phyloP scores from a whole-genome alignment of 2,888 invertebrate genomes.

The Aporophyla nigra region DNA sequence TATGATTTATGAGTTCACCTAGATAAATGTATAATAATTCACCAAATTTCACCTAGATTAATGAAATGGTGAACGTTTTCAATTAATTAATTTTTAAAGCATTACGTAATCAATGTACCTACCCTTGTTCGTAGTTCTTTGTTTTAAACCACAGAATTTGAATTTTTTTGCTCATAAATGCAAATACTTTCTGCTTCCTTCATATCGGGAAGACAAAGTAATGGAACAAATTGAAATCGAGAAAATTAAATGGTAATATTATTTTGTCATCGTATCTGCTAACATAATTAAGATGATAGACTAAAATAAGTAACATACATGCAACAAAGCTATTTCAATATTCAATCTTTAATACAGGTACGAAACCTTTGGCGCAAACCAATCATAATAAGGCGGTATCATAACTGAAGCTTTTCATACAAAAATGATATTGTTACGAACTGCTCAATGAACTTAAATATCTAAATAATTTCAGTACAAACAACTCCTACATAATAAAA shows the following conservation, averaged over 20 bases:
- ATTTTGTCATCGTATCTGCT: background rate
- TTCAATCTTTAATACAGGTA: conserved; percentile 17
- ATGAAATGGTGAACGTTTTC: no score
- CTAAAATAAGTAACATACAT: background rate
- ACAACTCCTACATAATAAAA: conserved; percentile 81
- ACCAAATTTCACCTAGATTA: no score
- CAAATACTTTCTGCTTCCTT: background rate
- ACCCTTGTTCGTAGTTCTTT: no score
- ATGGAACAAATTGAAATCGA: background rate
- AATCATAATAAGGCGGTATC: conserved; percentile 47
- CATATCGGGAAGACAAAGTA: background rate
- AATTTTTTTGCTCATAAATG: no score
- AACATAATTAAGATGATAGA: background rate
- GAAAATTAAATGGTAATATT: background rate
- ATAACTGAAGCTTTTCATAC: conserved; percentile 35
- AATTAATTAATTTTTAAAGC: no score
- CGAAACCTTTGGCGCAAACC: conserved; percentile 7
- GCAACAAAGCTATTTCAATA: background rate
- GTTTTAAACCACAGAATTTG: no score
- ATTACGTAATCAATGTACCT: no score
- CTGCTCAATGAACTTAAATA: conserved; percentile 74
- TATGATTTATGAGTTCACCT: no score
- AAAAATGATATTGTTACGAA: conserved; percentile 46
- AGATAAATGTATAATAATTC: no score
- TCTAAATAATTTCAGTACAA: conserved; percentile 76